phyloP scores from a whole-genome alignment of 2,113 vertebrate species.

The Morone saxatilis region DNA sequence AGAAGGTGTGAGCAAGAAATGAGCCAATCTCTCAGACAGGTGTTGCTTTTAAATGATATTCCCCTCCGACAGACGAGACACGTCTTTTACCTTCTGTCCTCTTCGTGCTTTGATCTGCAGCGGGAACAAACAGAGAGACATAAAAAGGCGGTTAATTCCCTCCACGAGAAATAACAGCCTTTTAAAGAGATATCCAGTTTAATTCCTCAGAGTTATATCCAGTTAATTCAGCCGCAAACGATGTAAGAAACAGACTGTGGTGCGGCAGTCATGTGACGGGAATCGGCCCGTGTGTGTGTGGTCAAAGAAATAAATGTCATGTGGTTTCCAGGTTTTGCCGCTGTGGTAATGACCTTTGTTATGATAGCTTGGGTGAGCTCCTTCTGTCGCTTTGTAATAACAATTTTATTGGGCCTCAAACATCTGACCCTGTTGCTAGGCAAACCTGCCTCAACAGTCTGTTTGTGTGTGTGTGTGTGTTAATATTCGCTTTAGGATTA shows the following conservation, averaged over 20 bases:
- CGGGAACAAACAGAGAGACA: constrained; percentile 32
- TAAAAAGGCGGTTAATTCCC: constrained; percentile 9
- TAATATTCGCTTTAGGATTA: not conserved
- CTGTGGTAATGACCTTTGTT: constrained; percentile 69
- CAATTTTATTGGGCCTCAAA: constrained; percentile 51
- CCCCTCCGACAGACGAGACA: not conserved
- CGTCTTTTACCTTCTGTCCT: constrained; percentile 78
- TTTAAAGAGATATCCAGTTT: not conserved
- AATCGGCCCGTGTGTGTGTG: constrained; percentile 6
- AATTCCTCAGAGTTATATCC: not conserved
- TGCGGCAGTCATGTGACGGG: constrained; percentile 58
- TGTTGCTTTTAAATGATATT: not conserved
- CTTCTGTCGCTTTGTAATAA: constrained; percentile 55
- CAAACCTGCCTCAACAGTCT: not conserved
- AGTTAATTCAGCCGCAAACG: not conserved
- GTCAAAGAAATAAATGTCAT: constrained; percentile 46
- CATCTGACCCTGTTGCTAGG: constrained; percentile 18
- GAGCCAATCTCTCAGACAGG: not conserved
- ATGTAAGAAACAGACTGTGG: not conserved
- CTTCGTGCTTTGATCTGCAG: constrained; percentile 82
- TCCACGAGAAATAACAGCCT: not conserved
- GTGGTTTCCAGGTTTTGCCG: constrained; percentile 44
- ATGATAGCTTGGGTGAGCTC: constrained; percentile 31
- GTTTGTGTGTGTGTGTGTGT: not conserved
- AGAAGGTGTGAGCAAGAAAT: not conserved